Percentiles rank a stretch among this genome's conserved stretches.
Evolutionary conservation across 2,888 invertebrate genomes (phyloP).

Genomic region (Apoda limacodes): DNA sequence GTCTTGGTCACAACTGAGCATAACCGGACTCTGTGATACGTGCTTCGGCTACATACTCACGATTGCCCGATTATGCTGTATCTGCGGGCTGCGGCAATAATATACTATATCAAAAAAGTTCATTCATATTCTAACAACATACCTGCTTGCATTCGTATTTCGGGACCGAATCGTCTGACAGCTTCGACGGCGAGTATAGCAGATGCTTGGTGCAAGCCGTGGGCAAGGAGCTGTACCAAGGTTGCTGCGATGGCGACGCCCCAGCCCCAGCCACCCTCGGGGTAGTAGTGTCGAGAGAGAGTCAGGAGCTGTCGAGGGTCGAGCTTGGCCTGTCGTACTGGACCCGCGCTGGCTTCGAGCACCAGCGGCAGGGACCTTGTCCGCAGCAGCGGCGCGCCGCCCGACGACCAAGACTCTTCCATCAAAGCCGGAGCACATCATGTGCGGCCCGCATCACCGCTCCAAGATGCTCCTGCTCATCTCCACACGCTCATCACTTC

Average conservation of each 20-base stretch:
- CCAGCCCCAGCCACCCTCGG: slow-evolving; percentile 92
- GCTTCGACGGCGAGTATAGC: slow-evolving; percentile 72
- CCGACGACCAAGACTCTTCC: slow-evolving; percentile 69
- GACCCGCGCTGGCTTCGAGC: slow-evolving; percentile 62
- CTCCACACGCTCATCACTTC: slow-evolving; percentile 37
- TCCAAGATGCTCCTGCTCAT: slow-evolving; percentile 41
- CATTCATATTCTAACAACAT: too few species aligned
- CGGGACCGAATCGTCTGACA: slow-evolving; percentile 70
- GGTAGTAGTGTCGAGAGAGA: slow-evolving; percentile 85
- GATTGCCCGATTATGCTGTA: too few species aligned
- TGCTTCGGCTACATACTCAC: too few species aligned
- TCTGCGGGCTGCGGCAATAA: too few species aligned
- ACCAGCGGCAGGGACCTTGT: slow-evolving; percentile 77
- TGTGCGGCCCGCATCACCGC: slow-evolving; percentile 55
- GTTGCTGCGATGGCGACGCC: slow-evolving; percentile 79
- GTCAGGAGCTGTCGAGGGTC: slow-evolving; percentile 73
- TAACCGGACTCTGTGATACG: too few species aligned
- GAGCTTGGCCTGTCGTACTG: slow-evolving; percentile 57
- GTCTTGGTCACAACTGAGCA: too few species aligned
- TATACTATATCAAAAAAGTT: too few species aligned
- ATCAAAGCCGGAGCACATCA: slow-evolving; percentile 61
- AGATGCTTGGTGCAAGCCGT: slow-evolving; percentile 79
- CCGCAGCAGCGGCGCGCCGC: slow-evolving; percentile 72
- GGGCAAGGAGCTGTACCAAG: slow-evolving; percentile 78
- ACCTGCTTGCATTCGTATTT: slow-evolving; percentile 75